These are phyloP conservation scores for Trichechus manatus DNA, from an alignment of 2,113 vertebrate genomes.

Conservation along the genomic window DNA sequence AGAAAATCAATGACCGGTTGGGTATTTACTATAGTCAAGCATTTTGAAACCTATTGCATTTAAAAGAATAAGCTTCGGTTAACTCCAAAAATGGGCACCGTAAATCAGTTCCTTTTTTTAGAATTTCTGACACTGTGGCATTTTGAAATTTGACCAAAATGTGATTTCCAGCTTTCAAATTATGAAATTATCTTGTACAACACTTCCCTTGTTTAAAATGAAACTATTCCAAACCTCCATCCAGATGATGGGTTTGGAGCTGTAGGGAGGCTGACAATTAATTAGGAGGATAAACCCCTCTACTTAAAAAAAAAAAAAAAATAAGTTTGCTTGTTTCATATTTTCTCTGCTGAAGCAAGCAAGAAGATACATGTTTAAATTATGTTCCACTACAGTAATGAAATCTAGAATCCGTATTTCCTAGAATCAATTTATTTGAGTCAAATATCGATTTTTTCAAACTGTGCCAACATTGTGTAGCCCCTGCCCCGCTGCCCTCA, in stretches of 20 bases:
- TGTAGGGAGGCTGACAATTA: not conserved
- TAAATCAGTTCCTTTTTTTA: constrained; percentile 66
- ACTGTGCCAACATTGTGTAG: not conserved
- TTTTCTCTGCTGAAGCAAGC: constrained; percentile 11
- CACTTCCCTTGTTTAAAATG: constrained; percentile 40
- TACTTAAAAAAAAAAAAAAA: not conserved
- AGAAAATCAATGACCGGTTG: not conserved
- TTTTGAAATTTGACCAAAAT: constrained; percentile 72
- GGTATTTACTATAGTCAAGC: not conserved
- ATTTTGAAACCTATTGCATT: not conserved
- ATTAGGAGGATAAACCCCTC: not conserved
- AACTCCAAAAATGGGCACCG: not conserved
- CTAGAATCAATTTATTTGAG: not conserved
- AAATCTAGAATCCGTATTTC: not conserved
- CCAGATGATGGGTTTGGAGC: not conserved
- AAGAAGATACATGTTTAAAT: not conserved
- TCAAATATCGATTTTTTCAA: not conserved
- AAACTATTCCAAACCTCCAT: constrained; percentile 16
- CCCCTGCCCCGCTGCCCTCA: no score
- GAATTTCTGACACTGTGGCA: constrained; percentile 46
- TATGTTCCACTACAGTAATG: not conserved
- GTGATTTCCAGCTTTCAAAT: constrained; percentile 69
- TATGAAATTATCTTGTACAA: constrained; percentile 53
- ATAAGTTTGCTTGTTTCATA: not conserved
- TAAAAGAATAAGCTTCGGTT: not conserved